Conservation (phyloP, 2,113 vertebrate genomes). For the Strix uralensis region DNA sequence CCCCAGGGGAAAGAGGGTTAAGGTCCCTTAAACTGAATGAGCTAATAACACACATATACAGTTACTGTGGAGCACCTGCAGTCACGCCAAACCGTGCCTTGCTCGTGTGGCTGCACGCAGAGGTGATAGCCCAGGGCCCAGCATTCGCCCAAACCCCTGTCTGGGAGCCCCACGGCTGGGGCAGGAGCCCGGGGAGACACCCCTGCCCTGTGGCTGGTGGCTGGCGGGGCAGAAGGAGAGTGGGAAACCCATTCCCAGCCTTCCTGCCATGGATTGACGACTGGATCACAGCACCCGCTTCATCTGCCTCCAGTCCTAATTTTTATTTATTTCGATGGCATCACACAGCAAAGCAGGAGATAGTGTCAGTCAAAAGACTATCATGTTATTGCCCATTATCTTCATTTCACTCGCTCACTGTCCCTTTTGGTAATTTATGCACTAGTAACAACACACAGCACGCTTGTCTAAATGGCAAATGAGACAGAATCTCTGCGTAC, state of each 20-base stretch:
- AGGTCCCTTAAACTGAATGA: no score
- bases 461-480: background rate
- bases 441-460: conserved; percentile 2
- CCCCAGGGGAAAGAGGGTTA: background rate
- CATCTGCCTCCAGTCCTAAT: background rate
- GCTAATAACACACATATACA: accelerated
- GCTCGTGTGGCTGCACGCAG: accelerated
- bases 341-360: background rate
- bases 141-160: background rate
- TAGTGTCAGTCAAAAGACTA: background rate
- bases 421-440: conserved; percentile 49
- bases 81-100: accelerated
- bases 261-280: background rate
- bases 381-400: conserved; percentile 28
- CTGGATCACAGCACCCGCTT: background rate
- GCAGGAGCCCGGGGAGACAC: background rate
- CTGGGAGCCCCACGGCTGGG: no score
- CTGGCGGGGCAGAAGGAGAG: background rate
- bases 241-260: background rate
- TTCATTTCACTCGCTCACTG: conserved; percentile 15
- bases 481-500: background rate
- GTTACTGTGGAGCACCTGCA: background rate
- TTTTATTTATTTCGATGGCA: background rate
- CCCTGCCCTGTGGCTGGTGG: background rate
- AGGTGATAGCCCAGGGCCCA: background rate